Evolutionary conservation across 1,140 invertebrate species (phyloP).

Genomic region (Drosophila novamexicana): DNA sequence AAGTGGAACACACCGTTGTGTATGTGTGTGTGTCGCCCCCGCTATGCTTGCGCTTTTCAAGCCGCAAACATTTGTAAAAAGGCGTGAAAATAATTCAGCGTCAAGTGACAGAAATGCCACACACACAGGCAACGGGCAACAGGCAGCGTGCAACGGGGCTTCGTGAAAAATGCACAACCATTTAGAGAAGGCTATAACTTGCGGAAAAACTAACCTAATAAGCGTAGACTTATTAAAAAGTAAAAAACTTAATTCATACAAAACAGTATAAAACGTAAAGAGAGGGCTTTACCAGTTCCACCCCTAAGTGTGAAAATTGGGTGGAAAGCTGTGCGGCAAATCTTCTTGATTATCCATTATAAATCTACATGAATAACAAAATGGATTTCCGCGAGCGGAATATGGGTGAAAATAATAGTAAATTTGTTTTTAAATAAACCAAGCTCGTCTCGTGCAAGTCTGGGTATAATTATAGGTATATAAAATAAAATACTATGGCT

Average conservation of each 20-base stretch:
- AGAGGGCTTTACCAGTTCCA: neutral
- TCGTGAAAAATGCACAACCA: neutral
- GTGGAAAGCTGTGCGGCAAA: neutral
- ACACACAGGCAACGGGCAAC: constrained; percentile 42
- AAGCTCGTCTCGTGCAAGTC: too few relatives aligned
- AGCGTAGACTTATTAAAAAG: constrained; percentile 1
- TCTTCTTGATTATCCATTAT: too few relatives aligned
- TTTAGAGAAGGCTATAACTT: constrained; percentile 13
- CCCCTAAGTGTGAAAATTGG: neutral
- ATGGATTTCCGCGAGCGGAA: neutral
- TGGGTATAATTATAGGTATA: too few relatives aligned
- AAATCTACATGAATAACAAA: too few relatives aligned
- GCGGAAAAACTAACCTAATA: neutral
- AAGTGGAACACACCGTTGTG: constrained; percentile 63
- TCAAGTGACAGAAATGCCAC: constrained; percentile 83
- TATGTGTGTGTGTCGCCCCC: constrained; percentile 65
- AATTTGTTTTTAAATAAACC: too few relatives aligned
- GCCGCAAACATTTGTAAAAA: constrained; percentile 80
- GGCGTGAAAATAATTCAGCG: constrained; percentile 83
- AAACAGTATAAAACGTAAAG: neutral
- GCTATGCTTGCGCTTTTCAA: constrained; percentile 72
- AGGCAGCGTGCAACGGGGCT: neutral
- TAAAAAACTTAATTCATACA: constrained; percentile 2
- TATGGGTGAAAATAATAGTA: neutral
- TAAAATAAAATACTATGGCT: too few relatives aligned